phyloP scores from a whole-genome alignment of 2,888 invertebrate species.

The Buathra laborator region DNA sequence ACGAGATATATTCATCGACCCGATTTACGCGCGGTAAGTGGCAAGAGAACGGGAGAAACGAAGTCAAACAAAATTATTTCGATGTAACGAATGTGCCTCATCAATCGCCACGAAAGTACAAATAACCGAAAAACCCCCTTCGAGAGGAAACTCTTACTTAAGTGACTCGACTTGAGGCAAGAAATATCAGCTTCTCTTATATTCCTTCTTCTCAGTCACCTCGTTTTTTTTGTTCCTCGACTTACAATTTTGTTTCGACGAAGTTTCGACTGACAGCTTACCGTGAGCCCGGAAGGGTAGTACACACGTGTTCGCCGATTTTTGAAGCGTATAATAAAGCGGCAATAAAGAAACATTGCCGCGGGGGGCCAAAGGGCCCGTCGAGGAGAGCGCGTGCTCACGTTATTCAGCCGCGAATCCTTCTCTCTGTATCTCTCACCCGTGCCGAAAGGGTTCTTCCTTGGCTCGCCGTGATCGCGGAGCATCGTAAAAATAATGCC shows the following conservation, averaged over 20 bases:
- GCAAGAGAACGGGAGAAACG: neutral
- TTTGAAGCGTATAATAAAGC: constrained; percentile 71
- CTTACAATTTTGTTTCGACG: constrained; percentile 26
- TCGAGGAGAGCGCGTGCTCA: constrained; percentile 58
- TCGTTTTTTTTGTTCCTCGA: neutral
- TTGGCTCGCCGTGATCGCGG: constrained; percentile 33
- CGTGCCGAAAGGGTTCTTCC: constrained; percentile 48
- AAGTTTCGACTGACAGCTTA: constrained; percentile 53
- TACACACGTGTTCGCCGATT: constrained; percentile 42
- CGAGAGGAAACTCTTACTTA: neutral
- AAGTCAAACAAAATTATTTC: constrained; percentile 16
- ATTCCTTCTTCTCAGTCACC: neutral
- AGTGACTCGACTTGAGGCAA: neutral
- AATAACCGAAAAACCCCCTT: neutral
- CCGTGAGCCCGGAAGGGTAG: constrained; percentile 55
- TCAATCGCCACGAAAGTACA: neutral
- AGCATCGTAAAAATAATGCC: constrained; percentile 63
- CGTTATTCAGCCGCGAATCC: constrained; percentile 43
- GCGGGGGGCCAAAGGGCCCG: constrained; percentile 63
- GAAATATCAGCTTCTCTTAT: neutral
- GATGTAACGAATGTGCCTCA: neutral
- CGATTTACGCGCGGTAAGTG: neutral
- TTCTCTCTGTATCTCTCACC: constrained; percentile 46
- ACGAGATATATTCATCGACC: constrained; percentile 8
- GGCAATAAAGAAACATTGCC: constrained; percentile 73